Base-by-base conservation (phyloP, 2,888 invertebrate genomes). In the Chymomyza procnemis region DNA sequence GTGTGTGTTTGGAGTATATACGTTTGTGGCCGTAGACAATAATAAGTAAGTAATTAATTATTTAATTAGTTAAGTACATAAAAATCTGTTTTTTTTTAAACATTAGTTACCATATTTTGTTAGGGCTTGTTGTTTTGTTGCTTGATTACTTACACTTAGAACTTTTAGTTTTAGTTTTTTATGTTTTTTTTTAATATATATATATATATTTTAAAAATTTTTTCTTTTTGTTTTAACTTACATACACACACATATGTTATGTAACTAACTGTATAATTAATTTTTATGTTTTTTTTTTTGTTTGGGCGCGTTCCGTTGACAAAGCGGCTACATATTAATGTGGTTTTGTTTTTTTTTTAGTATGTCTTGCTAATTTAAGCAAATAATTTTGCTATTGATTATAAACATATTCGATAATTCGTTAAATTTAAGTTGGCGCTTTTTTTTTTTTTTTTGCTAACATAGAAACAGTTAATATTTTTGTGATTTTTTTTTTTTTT, bases 281-380 rank as follows among this genome's bases (percentile, higher is more conserved):
- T 50, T 14, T 16, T n/a, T 50, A 12, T 50, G 16, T 50, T 50
- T 18, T 54, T 30, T 34, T 6, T 26, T 26, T 26, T 56, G 80
- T 26, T 26, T 56, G 80, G 80, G 80, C 80, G 80, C 80, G 76
- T 81, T 81, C 76, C 67, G 74, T 81, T 70, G 80, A 81, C 80
- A 76, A 80, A 75, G 80, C 80, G 80, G 80, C 80, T 81, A 80
- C 69, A 69, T 84, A 70, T 74, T 65, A 59, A 52, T 72, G 66
- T 59, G 21, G 4, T 61, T 74, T 47, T 61, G 16, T 19, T 56
- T 58, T 41, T 8, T 58, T 48, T 54, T 58, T 21, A 22, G 2
- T 22, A 22, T 22, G 22, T 22, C 4, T 1, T 26, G 26, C 26
- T 41, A 41, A 41, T 41, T 52, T 34, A 34, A 61, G 75, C 71